Evolutionary conservation across 2,888 invertebrate species (phyloP).

Genomic region (Noctua janthe): DNA sequence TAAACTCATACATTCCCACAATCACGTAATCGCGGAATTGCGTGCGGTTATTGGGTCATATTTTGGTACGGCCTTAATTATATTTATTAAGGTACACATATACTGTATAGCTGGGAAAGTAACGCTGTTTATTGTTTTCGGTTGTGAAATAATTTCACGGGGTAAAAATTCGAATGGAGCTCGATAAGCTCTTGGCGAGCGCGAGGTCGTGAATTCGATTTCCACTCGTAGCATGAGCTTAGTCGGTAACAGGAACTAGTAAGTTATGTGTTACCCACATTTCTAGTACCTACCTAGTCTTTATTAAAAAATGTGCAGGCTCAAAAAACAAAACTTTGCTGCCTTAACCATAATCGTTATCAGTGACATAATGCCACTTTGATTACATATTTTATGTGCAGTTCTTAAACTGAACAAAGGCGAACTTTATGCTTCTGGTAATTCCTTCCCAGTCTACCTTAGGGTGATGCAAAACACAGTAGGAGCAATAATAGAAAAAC

Average conservation of each 20-base stretch:
- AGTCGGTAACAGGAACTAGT: constrained; percentile 6
- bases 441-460: too few species aligned
- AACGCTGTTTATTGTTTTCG: constrained; percentile 17
- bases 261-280: neutral
- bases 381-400: too few species aligned
- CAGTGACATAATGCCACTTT: too few species aligned
- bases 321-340: too few species aligned
- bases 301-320: neutral
- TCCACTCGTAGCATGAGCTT: constrained; percentile 4
- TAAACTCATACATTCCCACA: constrained; percentile 59
- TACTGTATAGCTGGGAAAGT: constrained; percentile 28
- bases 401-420: too few species aligned
- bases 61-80: constrained; percentile 71
- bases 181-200: constrained; percentile 12
- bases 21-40: constrained; percentile 72
- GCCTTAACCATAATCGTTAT: too few species aligned
- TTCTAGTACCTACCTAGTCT: neutral
- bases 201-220: constrained; percentile 23
- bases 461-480: too few species aligned
- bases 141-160: constrained; percentile 8
- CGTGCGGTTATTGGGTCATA: constrained; percentile 71
- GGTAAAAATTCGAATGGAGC: constrained; percentile 15
- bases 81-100: constrained; percentile 57
- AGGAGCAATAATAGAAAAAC: too few species aligned
- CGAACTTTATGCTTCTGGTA: too few species aligned